A percentile compares a stretch with the other conserved stretches of the same genome.
phyloP scores from a whole-genome alignment of 2,797 vertebrate genomes.

The Rallus crepitans region DNA sequence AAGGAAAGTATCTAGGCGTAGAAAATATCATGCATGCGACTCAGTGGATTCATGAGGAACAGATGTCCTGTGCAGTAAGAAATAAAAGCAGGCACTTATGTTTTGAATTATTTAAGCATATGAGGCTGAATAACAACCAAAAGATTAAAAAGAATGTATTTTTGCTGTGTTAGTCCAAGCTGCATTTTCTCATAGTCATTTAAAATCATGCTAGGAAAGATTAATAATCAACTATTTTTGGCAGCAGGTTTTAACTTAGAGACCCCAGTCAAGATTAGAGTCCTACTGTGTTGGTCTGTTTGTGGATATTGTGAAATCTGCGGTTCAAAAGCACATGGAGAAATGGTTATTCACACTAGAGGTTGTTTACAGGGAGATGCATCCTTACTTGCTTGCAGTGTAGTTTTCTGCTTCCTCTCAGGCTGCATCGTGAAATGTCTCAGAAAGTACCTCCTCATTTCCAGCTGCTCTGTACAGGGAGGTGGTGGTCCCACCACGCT shows the following conservation, averaged over 20 bases:
- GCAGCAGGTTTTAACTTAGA: not conserved
- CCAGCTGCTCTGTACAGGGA: not conserved
- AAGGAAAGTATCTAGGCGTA: not conserved
- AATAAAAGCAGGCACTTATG: not conserved
- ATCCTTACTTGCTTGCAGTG: not conserved
- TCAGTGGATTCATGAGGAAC: constrained; percentile 21
- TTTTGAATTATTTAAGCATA: constrained; percentile 33
- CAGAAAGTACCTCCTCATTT: not conserved
- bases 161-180: not conserved
- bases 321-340: not conserved
- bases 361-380: not conserved
- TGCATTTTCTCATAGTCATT: not conserved
- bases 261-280: not conserved
- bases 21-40: not conserved
- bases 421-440: not conserved
- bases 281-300: not conserved
- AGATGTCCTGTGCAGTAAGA: constrained; percentile 33
- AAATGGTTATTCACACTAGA: not conserved
- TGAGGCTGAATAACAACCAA: not conserved
- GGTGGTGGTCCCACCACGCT: not conserved
- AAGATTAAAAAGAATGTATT: not conserved
- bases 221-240: not conserved
- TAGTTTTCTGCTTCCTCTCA: not conserved
- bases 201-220: not conserved
- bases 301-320: not conserved